phyloP scores from a whole-genome alignment of 2,797 vertebrate species.

The Acanthis flammea region DNA sequence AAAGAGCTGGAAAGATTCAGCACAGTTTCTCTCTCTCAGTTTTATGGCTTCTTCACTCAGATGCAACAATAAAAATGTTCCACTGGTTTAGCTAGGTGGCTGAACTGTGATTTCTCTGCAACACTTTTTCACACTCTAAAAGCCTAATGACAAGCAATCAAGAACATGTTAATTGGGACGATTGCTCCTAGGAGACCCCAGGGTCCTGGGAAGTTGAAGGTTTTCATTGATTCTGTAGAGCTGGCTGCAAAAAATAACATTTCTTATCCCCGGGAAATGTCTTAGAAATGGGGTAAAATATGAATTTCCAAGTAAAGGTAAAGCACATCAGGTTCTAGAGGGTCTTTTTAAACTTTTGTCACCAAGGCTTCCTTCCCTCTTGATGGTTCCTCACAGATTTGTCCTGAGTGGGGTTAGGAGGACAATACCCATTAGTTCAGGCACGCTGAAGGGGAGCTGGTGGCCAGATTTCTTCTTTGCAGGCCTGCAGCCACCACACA shows the following conservation, averaged over 20 bases:
- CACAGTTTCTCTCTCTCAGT: conserved; percentile 23
- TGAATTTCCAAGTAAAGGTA: neutral
- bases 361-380: neutral
- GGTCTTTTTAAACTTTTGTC: neutral
- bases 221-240: conserved; percentile 33
- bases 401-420: neutral
- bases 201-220: conserved; percentile 33
- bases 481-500: neutral
- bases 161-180: conserved; percentile 60
- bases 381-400: neutral
- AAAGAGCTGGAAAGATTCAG: conserved; percentile 56
- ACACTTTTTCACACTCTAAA: conserved; percentile 47
- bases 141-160: conserved; percentile 59
- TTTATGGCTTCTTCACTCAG: conserved; percentile 43
- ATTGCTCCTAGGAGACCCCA: neutral
- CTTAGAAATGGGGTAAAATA: neutral
- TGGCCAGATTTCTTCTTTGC: neutral
- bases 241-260: neutral
- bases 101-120: conserved; percentile 60
- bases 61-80: conserved; percentile 63
- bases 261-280: neutral
- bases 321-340: neutral
- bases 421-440: neutral
- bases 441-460: rapidly evolving
- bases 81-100: conserved; percentile 44